Base-by-base conservation (phyloP, 92 coral and sea anemone genomes). In the Micromussa lordhowensis region DNA sequence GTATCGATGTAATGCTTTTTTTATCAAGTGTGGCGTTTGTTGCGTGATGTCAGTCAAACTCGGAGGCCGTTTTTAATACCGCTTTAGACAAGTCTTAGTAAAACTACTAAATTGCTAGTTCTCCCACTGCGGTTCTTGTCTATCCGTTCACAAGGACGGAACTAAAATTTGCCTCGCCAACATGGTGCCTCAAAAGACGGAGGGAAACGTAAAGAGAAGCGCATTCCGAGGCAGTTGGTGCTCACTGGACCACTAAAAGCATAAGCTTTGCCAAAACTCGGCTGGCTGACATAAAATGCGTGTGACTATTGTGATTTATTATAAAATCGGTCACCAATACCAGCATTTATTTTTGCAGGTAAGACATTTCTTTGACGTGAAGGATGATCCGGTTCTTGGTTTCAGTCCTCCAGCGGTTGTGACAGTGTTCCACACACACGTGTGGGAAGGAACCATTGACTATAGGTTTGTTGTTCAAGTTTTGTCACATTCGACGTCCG, bases 381-480 rank as follows among this genome's bases (percentile, higher is more conserved):
- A 90, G 63, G 99, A 98, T 85, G 94, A 93, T 66, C 98, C 96
- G 49, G 91, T 98, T 40, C 94, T 98, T 35, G 99, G 99, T 68
- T 98, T 95, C 54, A 84, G 93, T 40, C 93, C 99, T 30, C 99
- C 99, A 58, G 94, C 98, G 54, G 99, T 98, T 0, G 95, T 98
- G 48, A 98, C 99, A 11, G 98, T 98, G 78, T 93, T 98, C 36
- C 99, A 98, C 55, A 93, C 97, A 26, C 99, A 98, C 80, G 91
- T 98, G 55, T 98, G 96, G 99, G 90, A 91, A 82, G 90, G 98
- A 48, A 93, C 94, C 26, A 75, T 98, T 29, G 97, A 98, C 80
- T 98, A 98, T 93, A 96, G 98, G 99, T 97, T 79, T 49, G 83
- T 51, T 49, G 75, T 35, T 28, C 16, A 5, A 24, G 8, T 29